Evolutionary conservation across 1,140 invertebrate species (phyloP).

Genomic region (Acromyrmex charruanus): DNA sequence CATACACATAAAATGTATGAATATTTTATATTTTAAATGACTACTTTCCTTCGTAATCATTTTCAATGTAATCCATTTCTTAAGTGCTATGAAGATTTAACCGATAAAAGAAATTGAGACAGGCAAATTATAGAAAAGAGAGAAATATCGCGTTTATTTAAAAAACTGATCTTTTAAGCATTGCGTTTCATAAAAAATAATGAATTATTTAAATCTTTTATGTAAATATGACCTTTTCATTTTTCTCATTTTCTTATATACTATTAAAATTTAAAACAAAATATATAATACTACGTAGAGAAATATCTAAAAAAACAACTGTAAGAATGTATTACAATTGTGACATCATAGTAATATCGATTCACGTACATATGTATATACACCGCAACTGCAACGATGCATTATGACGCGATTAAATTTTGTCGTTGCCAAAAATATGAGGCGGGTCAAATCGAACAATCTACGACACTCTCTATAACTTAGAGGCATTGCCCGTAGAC

Average conservation of each 20-base stretch:
- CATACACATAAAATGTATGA: neutral
- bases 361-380: neutral
- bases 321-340: conserved; percentile 13
- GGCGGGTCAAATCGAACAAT: conserved; percentile 53
- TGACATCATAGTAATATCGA: neutral
- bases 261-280: neutral
- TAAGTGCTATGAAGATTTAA: neutral
- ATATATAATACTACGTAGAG: neutral
- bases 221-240: neutral
- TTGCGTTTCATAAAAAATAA: neutral
- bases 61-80: neutral
- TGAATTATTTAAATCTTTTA: neutral
- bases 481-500: conserved; percentile 54
- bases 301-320: neutral
- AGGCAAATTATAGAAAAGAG: neutral
- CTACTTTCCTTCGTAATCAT: neutral
- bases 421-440: conserved; percentile 47
- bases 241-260: neutral
- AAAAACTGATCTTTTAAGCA: conserved; percentile 15
- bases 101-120: neutral
- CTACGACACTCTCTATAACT: conserved; percentile 60
- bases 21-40: conserved; percentile 9
- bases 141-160: neutral
- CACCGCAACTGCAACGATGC: conserved; percentile 3
- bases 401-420: conserved; percentile 52